These are phyloP conservation scores for Coregonus clupeaformis DNA, from an alignment of 2,113 vertebrate genomes.

Conservation along the genomic window DNA sequence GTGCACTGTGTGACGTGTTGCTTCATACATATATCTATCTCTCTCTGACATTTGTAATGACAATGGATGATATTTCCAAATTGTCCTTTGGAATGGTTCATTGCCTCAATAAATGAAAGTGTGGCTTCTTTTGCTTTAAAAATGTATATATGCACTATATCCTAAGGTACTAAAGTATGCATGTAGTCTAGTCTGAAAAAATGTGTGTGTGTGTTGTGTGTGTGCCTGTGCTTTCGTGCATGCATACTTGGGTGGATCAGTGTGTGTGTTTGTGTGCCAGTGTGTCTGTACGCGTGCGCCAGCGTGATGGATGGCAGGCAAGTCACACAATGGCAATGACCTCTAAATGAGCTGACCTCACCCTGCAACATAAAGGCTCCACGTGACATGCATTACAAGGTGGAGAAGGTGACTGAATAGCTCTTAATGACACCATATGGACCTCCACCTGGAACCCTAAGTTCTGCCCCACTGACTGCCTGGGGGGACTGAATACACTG, in stretches of 20 bases:
- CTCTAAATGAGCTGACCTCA: background rate
- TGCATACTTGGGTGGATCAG: too few relatives aligned
- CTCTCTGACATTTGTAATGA: too few relatives aligned
- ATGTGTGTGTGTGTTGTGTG: too few relatives aligned
- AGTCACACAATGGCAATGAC: background rate
- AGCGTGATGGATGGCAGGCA: background rate
- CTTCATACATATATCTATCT: constrained; percentile 25
- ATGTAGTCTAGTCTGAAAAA: too few relatives aligned
- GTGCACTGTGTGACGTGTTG: constrained; percentile 35
- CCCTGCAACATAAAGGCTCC: background rate
- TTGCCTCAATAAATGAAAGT: too few relatives aligned
- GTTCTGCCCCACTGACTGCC: constrained; percentile 51
- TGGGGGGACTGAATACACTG: constrained; percentile 26
- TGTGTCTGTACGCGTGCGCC: background rate
- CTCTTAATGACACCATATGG: constrained; percentile 65
- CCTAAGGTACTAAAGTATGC: too few relatives aligned
- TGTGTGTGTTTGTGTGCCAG: too few relatives aligned
- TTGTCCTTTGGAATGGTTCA: too few relatives aligned
- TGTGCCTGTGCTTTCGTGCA: too few relatives aligned
- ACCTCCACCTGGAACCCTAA: constrained; percentile 63
- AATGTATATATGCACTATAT: too few relatives aligned
- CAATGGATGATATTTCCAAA: too few relatives aligned
- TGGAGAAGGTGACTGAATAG: background rate
- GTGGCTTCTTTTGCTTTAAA: too few relatives aligned
- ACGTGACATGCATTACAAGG: background rate